Conservation (phyloP, 2,797 vertebrate species). For the Benthosema pterotum region DNA sequence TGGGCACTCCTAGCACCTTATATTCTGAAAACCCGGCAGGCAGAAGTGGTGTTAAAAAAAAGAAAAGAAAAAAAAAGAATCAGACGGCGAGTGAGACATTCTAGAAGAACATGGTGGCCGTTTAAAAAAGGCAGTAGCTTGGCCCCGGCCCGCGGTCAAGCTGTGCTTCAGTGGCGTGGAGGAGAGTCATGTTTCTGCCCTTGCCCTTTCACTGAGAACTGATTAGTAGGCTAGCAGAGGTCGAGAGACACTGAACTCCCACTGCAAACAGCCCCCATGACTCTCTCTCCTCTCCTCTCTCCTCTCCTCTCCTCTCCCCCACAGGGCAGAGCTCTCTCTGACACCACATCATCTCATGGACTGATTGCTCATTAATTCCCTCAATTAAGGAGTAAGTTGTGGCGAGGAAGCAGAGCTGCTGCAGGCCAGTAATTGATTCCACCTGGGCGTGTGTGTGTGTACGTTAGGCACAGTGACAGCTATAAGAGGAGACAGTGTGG, state of each 20-base stretch:
- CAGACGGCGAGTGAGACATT: constrained; percentile 20
- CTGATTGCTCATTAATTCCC: constrained; percentile 74
- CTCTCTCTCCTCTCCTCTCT: constrained; percentile 22
- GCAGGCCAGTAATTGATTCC: constrained; percentile 76
- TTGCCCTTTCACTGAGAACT: constrained; percentile 37
- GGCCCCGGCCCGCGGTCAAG: constrained; percentile 20
- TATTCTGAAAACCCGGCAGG: too few relatives aligned
- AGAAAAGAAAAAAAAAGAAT: too few relatives aligned
- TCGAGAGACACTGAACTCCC: constrained; percentile 36
- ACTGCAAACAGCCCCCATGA: constrained; percentile 20
- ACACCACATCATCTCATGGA: constrained; percentile 63
- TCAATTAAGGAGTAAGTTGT: constrained; percentile 67
- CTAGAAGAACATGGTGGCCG: constrained; percentile 27
- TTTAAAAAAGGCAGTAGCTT: constrained; percentile 33
- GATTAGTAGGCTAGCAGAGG: constrained; percentile 45
- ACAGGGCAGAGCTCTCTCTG: constrained; percentile 48
- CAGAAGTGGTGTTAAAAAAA: too few relatives aligned
- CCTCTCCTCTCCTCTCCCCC: constrained; percentile 40
- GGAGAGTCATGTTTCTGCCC: constrained; percentile 29
- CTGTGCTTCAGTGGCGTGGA: constrained; percentile 31
- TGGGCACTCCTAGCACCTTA: too few relatives aligned
- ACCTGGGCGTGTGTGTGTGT: constrained; percentile 48
- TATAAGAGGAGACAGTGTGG: too few relatives aligned
- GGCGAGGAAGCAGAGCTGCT: constrained; percentile 50
- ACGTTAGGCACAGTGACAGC: too few relatives aligned